These are phyloP conservation scores for Bombyx mandarina DNA, from an alignment of 1,140 invertebrate genomes.

Conservation along the genomic window DNA sequence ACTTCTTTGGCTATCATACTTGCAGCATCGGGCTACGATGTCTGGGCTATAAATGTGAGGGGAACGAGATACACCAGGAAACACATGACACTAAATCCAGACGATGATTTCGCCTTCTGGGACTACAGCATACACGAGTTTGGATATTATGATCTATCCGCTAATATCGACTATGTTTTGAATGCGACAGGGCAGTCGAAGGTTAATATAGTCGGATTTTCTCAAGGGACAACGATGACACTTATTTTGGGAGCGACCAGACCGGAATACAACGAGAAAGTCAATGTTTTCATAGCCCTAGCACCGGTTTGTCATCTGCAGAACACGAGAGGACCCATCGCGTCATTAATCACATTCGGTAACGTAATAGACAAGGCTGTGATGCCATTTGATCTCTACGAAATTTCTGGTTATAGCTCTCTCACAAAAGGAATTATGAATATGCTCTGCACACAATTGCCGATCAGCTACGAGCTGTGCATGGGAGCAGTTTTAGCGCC, in stretches of 20 bases:
- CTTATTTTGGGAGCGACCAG: slow-evolving; percentile 45
- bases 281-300: slow-evolving; percentile 25
- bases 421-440: slow-evolving; percentile 6
- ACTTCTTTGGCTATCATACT: slow-evolving; percentile 47
- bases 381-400: not conserved
- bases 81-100: slow-evolving; percentile 58
- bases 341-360: not conserved
- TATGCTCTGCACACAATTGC: slow-evolving; percentile 15
- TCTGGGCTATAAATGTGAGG: slow-evolving; percentile 79
- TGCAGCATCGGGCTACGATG: slow-evolving; percentile 71
- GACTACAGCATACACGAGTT: slow-evolving; percentile 76
- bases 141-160: slow-evolving; percentile 72
- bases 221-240: slow-evolving; percentile 76
- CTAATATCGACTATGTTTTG: slow-evolving; percentile 72
- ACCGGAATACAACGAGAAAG: slow-evolving; percentile 69
- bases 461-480: slow-evolving; percentile 17
- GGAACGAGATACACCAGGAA: slow-evolving; percentile 76
- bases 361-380: not conserved
- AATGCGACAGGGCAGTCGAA: slow-evolving; percentile 57
- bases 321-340: slow-evolving; percentile 5
- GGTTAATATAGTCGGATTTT: slow-evolving; percentile 74
- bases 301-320: slow-evolving; percentile 16
- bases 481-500: slow-evolving; percentile 9
- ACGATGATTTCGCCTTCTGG: slow-evolving; percentile 60
- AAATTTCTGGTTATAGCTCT: slow-evolving; percentile 12